phyloP scores from a whole-genome alignment of 2,113 vertebrate genomes.

The Heliornis fulica region DNA sequence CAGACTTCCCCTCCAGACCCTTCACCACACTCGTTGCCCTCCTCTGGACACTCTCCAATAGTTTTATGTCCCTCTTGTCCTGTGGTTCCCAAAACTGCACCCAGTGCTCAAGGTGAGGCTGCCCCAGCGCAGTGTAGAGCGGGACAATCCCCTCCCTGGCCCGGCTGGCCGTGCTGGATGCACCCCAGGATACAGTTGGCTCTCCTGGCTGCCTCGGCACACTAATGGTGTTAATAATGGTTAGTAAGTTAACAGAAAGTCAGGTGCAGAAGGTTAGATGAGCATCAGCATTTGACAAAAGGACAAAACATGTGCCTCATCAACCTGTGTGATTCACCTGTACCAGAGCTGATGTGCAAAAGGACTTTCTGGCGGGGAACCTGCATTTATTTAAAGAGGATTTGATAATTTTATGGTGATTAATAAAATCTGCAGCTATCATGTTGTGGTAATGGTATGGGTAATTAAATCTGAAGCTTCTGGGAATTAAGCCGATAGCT shows the following conservation, averaged over 20 bases:
- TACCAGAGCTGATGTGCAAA: background rate
- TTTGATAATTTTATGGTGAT: constrained; percentile 27
- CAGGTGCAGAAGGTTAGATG: background rate
- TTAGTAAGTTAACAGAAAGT: background rate
- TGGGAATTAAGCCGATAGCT: constrained; percentile 53
- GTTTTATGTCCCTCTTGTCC: no score
- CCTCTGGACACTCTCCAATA: no score
- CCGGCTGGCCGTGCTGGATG: no score
- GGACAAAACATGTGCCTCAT: background rate
- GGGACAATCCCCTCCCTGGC: no score
- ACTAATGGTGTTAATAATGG: background rate
- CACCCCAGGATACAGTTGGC: no score
- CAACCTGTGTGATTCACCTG: background rate
- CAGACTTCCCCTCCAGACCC: no score
- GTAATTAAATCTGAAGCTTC: constrained; percentile 60
- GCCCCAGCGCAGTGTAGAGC: no score
- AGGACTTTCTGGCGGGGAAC: background rate
- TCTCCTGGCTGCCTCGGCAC: no score
- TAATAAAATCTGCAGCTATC: constrained; percentile 49
- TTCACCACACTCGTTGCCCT: no score
- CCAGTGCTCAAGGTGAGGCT: no score
- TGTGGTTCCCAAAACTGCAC: no score
- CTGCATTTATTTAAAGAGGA: background rate
- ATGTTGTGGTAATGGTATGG: constrained; percentile 42
- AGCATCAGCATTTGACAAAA: background rate